A percentile compares a stretch with the other conserved stretches of the same genome.
phyloP scores from a whole-genome alignment of 2,113 vertebrate species.

The Campylorhamphus procurvoides region DNA sequence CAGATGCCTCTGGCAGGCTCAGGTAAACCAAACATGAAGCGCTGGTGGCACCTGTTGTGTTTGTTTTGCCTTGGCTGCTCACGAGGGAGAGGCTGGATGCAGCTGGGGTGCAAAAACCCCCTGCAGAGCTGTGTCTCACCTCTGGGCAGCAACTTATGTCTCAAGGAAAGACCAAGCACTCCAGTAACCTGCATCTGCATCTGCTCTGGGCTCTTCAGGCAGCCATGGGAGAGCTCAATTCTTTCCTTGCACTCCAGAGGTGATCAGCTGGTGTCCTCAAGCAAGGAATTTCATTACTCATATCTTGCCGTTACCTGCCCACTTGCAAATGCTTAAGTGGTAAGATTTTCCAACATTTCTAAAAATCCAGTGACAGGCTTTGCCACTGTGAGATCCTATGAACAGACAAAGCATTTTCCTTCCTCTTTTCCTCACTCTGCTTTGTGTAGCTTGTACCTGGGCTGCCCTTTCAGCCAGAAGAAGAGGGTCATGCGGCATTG shows the following conservation, averaged over 20 bases:
- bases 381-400: neutral
- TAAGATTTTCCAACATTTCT: neutral
- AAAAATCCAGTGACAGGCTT: neutral
- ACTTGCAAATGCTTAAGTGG: neutral
- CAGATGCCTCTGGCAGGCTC: neutral
- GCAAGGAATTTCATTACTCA: neutral
- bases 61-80: neutral
- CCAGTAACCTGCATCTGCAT: neutral
- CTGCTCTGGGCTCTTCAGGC: neutral
- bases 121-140: neutral
- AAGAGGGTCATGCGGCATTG: neutral
- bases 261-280: neutral
- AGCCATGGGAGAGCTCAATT: accelerated
- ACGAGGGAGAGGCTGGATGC: accelerated
- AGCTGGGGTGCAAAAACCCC: neutral
- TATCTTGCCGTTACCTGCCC: neutral
- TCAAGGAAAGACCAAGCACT: neutral
- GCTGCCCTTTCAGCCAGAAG: neutral
- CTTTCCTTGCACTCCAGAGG: neutral
- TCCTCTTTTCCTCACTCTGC: neutral
- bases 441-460: accelerated
- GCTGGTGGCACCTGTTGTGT: accelerated
- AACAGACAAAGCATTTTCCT: neutral
- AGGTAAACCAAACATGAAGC: neutral
- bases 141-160: neutral